phyloP scores from a whole-genome alignment of 1,140 invertebrate genomes.

The Theocolax elegans region DNA sequence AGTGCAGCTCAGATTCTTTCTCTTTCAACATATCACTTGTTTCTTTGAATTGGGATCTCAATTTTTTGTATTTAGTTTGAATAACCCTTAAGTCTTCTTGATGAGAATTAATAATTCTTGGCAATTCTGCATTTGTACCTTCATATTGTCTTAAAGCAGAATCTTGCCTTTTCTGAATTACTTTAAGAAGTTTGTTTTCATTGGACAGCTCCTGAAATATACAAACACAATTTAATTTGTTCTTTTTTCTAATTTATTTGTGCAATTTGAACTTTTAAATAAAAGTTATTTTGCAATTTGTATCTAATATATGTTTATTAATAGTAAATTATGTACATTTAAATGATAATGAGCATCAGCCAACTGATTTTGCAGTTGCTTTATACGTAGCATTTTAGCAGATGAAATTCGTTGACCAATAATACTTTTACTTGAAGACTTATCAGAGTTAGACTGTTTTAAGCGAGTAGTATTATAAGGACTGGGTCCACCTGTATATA shows the following conservation, averaged over 20 bases:
- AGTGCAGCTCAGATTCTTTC: constrained; percentile 74
- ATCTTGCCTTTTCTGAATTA: constrained; percentile 81
- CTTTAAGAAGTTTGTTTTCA: constrained; percentile 79
- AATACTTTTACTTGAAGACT: constrained; percentile 60
- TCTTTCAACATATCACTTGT: constrained; percentile 73
- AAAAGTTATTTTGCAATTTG: background rate
- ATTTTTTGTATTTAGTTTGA: constrained; percentile 75
- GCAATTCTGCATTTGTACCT: constrained; percentile 79
- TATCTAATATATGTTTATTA: constrained; percentile 11
- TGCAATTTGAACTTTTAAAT: background rate
- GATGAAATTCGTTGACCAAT: constrained; percentile 79
- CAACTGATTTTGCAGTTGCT: constrained; percentile 82
- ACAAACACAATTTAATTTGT: too few species aligned
- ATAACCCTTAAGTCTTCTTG: constrained; percentile 80
- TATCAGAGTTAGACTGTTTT: constrained; percentile 54
- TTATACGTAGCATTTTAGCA: constrained; percentile 78
- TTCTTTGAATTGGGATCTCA: constrained; percentile 73
- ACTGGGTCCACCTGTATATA: constrained; percentile 55
- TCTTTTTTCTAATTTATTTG: too few species aligned
- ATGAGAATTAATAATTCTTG: constrained; percentile 77
- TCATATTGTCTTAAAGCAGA: constrained; percentile 79
- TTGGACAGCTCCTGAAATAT: constrained; percentile 73
- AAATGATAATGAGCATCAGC: constrained; percentile 82
- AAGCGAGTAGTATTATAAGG: constrained; percentile 61
- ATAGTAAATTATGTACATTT: constrained; percentile 67